phyloP scores from a whole-genome alignment of 2,888 invertebrate genomes.

The Neria commutata region DNA sequence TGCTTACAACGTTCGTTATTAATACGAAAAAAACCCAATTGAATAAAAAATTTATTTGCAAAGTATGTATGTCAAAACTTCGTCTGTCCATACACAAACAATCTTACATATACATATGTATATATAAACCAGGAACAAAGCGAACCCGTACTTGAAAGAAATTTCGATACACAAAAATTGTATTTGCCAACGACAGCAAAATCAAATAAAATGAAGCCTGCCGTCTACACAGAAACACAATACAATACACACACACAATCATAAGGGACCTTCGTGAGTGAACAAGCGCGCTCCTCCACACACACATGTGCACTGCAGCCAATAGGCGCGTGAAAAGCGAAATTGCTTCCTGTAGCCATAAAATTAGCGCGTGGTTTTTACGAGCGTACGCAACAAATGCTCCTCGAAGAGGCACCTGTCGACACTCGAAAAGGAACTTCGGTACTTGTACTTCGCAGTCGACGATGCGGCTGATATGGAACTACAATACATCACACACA shows the following conservation, averaged over 20 bases:
- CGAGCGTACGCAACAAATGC: neutral
- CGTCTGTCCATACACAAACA: no score
- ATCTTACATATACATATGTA: no score
- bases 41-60: no score
- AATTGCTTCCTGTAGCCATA: constrained; percentile 5
- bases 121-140: no score
- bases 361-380: constrained; percentile 23
- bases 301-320: neutral
- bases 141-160: no score
- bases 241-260: neutral
- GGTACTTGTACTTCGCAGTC: neutral
- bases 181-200: no score
- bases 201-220: neutral
- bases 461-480: neutral
- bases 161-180: no score
- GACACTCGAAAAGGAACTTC: neutral
- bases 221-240: neutral
- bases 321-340: neutral
- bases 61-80: no score
- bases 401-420: neutral
- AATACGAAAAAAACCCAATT: no score
- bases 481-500: neutral
- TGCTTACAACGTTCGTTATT: no score
- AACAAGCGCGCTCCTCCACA: neutral
- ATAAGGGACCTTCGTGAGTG: no score